Evolutionary conservation across 2,888 invertebrate species (phyloP).

Genomic region (Priocnemis perturbator): DNA sequence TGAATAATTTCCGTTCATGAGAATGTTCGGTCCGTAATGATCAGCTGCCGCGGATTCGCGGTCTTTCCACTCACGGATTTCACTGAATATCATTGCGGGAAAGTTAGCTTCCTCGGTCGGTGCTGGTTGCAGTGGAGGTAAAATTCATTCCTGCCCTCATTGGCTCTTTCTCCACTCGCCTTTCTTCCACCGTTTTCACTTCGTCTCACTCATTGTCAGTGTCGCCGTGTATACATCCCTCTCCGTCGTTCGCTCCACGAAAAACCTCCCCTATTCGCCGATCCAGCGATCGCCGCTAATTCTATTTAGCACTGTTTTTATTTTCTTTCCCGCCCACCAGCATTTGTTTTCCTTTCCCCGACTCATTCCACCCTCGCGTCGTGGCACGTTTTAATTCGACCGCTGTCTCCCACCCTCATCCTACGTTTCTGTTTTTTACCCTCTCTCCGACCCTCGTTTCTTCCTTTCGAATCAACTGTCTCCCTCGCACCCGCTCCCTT

Average conservation of each 20-base stretch:
- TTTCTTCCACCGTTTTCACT: neutral
- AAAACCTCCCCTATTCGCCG: constrained; percentile 3
- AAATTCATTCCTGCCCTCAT: constrained; percentile 22
- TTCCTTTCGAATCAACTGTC: neutral
- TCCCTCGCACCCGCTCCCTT: neutral
- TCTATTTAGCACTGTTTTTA: constrained; percentile 48
- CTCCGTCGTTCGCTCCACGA: constrained; percentile 15
- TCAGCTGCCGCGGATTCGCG: too few relatives aligned
- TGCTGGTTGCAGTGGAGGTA: neutral
- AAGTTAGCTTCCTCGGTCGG: neutral
- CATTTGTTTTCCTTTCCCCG: constrained; percentile 24
- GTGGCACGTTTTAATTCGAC: constrained; percentile 34
- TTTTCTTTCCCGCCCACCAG: constrained; percentile 23
- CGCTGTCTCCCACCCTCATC: constrained; percentile 19
- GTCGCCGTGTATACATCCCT: constrained; percentile 3
- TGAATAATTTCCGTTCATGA: too few relatives aligned
- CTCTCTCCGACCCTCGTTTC: constrained; percentile 9
- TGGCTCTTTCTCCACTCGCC: neutral
- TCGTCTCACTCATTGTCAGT: neutral
- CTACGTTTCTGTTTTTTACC: constrained; percentile 12
- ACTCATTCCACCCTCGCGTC: constrained; percentile 21
- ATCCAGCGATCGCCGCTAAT: constrained; percentile 39
- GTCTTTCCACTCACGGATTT: neutral
- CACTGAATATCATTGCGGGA: neutral
- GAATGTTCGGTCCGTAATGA: too few relatives aligned